phyloP scores from a whole-genome alignment of 2,888 invertebrate species.

The Phaedon cochleariae region DNA sequence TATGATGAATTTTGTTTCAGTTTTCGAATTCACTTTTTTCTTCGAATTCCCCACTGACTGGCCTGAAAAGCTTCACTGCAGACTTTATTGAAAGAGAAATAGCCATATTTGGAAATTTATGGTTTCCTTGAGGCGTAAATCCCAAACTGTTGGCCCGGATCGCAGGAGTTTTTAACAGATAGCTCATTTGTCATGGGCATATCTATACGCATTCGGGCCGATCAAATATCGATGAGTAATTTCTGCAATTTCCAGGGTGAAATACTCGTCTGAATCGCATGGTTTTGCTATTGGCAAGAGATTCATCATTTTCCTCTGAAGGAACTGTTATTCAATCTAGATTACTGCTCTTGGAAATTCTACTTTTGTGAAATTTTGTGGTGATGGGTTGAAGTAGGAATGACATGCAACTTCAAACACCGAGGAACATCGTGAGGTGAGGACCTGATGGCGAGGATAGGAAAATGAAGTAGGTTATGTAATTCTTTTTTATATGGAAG shows the following conservation, averaged over 20 bases:
- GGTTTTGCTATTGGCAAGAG: neutral
- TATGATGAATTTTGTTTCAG: too few species aligned
- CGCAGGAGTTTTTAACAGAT: slow-evolving; percentile 59
- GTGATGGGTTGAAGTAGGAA: too few species aligned
- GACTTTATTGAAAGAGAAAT: slow-evolving; percentile 56
- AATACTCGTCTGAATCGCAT: neutral
- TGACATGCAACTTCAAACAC: too few species aligned
- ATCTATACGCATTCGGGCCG: slow-evolving; percentile 52
- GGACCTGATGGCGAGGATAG: too few species aligned
- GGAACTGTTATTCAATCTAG: too few species aligned
- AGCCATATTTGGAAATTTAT: slow-evolving; percentile 55
- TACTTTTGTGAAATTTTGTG: too few species aligned
- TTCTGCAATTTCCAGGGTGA: slow-evolving; percentile 44
- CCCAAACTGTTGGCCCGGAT: slow-evolving; percentile 57
- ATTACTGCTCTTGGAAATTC: too few species aligned
- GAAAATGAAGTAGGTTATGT: too few species aligned
- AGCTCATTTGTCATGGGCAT: slow-evolving; percentile 58
- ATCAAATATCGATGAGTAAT: slow-evolving; percentile 53
- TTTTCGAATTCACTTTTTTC: neutral
- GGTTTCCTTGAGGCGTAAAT: slow-evolving; percentile 58
- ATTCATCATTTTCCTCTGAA: too few species aligned
- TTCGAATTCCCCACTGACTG: neutral
- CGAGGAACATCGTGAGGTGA: too few species aligned
- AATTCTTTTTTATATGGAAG: too few species aligned
- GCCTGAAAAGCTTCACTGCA: slow-evolving; percentile 48